A percentile compares a stretch with the other conserved stretches of the same genome.
phyloP scores from a whole-genome alignment of 1,140 invertebrate genomes.

The Euwallacea similis region DNA sequence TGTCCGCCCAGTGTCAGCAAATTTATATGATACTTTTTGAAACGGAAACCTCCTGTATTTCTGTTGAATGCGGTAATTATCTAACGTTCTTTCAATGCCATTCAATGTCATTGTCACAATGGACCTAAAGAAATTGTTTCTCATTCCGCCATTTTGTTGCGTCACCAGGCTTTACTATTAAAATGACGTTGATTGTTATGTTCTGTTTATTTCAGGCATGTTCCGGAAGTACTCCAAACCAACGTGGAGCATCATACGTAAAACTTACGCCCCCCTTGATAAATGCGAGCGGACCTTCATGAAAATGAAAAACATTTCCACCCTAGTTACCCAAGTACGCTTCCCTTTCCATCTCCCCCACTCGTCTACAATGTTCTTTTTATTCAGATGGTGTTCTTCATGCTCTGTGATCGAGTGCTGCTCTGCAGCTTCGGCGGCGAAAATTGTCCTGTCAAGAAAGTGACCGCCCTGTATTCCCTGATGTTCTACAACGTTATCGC shows the following conservation, averaged over 20 bases:
- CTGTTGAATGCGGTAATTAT: no score
- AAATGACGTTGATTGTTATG: no score
- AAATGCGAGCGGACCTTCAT: slow-evolving; percentile 64
- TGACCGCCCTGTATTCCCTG: slow-evolving; percentile 73
- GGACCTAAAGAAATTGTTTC: no score
- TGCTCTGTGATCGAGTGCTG: slow-evolving; percentile 66
- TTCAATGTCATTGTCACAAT: no score
- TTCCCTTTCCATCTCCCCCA: slow-evolving; percentile 16
- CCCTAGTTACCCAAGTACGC: slow-evolving; percentile 66
- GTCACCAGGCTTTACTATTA: no score
- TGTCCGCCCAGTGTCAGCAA: no score
- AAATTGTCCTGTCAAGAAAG: slow-evolving; percentile 60
- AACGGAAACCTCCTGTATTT: no score
- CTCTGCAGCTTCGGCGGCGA: slow-evolving; percentile 52
- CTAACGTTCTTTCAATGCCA: no score
- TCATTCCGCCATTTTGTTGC: no score
- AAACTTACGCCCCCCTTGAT: slow-evolving; percentile 62
- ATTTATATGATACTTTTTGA: no score
- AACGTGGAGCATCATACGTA: slow-evolving; percentile 54
- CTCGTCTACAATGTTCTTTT: slow-evolving; percentile 25
- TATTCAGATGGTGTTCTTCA: slow-evolving; percentile 71
- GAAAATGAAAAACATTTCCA: slow-evolving; percentile 67
- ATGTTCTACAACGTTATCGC: slow-evolving; percentile 82
- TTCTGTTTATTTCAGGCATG: slow-evolving; percentile 54
- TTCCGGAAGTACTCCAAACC: slow-evolving; percentile 56